Evolutionary conservation across 2,797 vertebrate genomes (phyloP).

Genomic region (Graptemys geographica): DNA sequence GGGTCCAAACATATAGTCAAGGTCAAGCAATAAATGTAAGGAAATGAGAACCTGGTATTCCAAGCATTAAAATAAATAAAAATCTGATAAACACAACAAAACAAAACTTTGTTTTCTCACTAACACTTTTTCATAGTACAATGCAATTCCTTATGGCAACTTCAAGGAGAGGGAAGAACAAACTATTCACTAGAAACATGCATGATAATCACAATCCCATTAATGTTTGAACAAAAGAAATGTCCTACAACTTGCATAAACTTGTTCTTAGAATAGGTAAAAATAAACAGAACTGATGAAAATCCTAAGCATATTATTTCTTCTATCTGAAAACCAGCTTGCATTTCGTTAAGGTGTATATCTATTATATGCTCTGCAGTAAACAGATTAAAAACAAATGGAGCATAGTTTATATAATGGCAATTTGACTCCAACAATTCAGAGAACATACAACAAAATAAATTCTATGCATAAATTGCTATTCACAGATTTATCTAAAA

Average conservation of each 20-base stretch:
- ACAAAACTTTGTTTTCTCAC: not conserved
- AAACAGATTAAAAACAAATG: not conserved
- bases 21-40: not conserved
- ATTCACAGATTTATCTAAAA: conserved; percentile 42
- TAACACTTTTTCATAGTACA: not conserved
- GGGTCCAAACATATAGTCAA: not conserved
- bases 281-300: not conserved
- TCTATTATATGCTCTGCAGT: conserved; percentile 20
- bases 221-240: no score
- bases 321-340: not conserved
- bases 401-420: conserved; percentile 19
- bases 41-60: not conserved
- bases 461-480: not conserved
- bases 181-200: no score
- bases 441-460: conserved; percentile 29
- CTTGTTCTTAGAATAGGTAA: no score
- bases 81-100: not conserved
- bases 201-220: no score
- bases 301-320: not conserved
- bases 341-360: not conserved
- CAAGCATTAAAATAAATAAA: not conserved
- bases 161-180: no score
- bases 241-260: no score
- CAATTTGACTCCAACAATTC: conserved; percentile 46
- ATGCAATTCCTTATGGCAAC: no score